Conservation (phyloP, 2,888 invertebrate species). For the Cataglyphis albicans region DNA sequence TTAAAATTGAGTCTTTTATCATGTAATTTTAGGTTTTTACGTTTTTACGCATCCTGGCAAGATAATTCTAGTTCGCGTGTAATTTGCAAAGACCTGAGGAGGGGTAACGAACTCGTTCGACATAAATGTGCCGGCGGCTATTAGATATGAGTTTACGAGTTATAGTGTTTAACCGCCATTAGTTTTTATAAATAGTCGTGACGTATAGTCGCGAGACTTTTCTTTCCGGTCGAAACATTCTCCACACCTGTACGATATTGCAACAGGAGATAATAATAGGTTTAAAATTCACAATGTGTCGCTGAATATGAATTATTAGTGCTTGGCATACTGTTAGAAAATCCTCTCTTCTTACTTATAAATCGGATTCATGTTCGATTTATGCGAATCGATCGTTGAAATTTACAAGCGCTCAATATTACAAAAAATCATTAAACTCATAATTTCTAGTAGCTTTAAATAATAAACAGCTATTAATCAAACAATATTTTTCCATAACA, state of each 20-base stretch:
- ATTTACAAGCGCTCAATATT: conserved; percentile 19
- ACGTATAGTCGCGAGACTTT: conserved; percentile 52
- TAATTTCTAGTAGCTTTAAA: neutral
- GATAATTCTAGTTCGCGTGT: conserved; percentile 19
- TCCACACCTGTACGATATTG: conserved; percentile 61
- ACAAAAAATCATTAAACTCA: conserved; percentile 5
- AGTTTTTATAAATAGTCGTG: conserved; percentile 55
- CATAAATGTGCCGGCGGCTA: conserved; percentile 36
- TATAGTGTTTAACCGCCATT: conserved; percentile 52
- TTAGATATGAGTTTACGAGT: conserved; percentile 47
- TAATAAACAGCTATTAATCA: neutral
- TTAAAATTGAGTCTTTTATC: neutral
- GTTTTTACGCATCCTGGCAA: conserved; percentile 20
- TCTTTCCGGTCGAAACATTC: conserved; percentile 58
- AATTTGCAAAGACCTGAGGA: conserved; percentile 12
- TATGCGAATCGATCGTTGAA: conserved; percentile 1
- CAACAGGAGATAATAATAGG: conserved; percentile 66
- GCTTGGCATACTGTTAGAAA: conserved; percentile 55
- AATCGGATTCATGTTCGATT: conserved; percentile 37
- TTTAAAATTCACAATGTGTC: conserved; percentile 55
- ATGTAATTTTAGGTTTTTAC: conserved; percentile 34
- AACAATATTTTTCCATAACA: neutral
- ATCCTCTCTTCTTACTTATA: conserved; percentile 43
- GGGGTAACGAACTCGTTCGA: conserved; percentile 23
- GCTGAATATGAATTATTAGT: conserved; percentile 62